Evolutionary conservation across 1,140 invertebrate genomes (phyloP), one percentile per base, ranked within the genome.

Genomic region (Penaeus indicus): DNA sequence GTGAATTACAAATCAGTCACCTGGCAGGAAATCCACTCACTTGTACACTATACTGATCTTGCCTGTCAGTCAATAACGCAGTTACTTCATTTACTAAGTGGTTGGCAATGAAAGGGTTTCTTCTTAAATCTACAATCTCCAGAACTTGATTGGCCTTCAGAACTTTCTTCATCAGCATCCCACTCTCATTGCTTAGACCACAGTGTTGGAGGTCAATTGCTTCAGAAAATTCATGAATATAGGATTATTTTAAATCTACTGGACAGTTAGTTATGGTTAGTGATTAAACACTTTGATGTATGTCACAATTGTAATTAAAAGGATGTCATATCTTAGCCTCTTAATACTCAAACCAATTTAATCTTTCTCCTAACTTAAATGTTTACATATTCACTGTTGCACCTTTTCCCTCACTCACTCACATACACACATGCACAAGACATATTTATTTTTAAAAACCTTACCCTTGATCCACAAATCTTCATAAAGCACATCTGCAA

Each of bases 381-480:
- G 38, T 42, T 42, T 42, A 42, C 7, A 42, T 42, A 42, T 42
- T 42, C 38, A 42, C 38, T 42, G 38, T 42, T 42, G 38, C 3
- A 42, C 38, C 38, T 42, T 42, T 4, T 4, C 38, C 38, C 5
- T 42, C 38, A 1, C 38, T 42, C 38, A 1, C 38, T 32, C 38
- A 42, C 38, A 42, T 42, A 42, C 7, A 42, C 38, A 42, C 38
- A 7, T 42, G 38, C 38, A 42, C 38, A 32, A n/a, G 5, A 32
- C 27, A 67, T 27, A 27, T 32, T 42, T 25, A 13, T 19, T 19
- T 38, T 63, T 83, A 0, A 19, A 27, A 22, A n/a, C n/a, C n/a
- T 75, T 75, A 88, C 86, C 86, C 62, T 88, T 88, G 69, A 88
- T 88, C 86, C 86, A 88, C 0, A 88, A 38, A 64, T 88, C 86